Conservation (phyloP, 2,797 vertebrate genomes). For the Erethizon dorsatum region DNA sequence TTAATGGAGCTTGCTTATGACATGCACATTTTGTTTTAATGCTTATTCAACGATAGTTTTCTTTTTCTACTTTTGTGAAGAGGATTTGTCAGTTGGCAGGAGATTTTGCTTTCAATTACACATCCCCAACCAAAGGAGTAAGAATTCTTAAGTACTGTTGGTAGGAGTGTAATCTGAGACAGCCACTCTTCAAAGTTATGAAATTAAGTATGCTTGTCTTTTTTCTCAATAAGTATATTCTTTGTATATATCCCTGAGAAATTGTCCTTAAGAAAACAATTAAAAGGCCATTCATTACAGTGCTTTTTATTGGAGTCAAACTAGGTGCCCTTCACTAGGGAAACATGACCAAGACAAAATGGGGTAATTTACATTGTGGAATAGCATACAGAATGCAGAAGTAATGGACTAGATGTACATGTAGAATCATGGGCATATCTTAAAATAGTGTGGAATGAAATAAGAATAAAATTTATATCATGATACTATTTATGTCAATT, state of each 20-base stretch:
- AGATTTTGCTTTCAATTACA: slow-evolving; percentile 37
- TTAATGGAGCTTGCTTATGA: neutral
- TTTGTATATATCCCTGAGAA: neutral
- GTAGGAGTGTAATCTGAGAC: neutral
- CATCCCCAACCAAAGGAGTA: neutral
- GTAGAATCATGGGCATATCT: neutral
- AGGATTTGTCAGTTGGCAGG: neutral
- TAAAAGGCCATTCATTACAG: neutral
- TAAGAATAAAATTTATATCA: neutral
- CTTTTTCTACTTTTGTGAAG: neutral
- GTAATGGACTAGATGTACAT: neutral
- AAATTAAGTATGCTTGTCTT: neutral
- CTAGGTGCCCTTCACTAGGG: neutral
- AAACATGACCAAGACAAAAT: neutral
- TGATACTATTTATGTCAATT: neutral
- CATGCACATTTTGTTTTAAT: neutral
- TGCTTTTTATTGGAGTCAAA: neutral
- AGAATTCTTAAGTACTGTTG: slow-evolving; percentile 29
- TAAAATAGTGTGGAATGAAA: neutral
- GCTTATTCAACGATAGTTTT: neutral
- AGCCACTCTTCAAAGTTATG: neutral
- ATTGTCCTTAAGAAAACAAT: slow-evolving; percentile 6
- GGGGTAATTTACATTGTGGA: neutral
- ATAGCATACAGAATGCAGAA: neutral
- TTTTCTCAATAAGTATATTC: slow-evolving; percentile 4